Evolutionary conservation across 2,113 vertebrate genomes (phyloP).

Genomic region (Xiphophorus couchianus): DNA sequence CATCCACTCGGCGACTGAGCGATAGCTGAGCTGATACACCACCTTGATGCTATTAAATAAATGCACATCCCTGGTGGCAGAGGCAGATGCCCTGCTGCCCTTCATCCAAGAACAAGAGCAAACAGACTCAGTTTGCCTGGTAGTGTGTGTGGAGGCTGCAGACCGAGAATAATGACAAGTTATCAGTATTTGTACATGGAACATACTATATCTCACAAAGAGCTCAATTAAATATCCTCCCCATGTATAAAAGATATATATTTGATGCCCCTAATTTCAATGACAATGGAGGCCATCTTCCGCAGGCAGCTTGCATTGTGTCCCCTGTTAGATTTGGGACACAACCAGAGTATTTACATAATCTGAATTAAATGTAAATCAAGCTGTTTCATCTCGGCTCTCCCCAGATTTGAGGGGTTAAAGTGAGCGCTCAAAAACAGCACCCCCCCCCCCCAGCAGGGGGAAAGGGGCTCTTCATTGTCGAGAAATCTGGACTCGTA

Average conservation of each 20-base stretch:
- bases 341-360: constrained; percentile 78
- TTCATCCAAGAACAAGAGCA: constrained; percentile 41
- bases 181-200: constrained; percentile 39
- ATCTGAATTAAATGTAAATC: constrained; percentile 83
- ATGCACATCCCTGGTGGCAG: constrained; percentile 45
- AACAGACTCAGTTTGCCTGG: constrained; percentile 34
- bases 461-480: constrained; percentile 53
- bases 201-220: constrained; percentile 40
- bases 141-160: constrained; percentile 31
- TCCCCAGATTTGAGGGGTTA: constrained; percentile 74
- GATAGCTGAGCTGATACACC: constrained; percentile 53
- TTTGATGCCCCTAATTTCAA: constrained; percentile 59
- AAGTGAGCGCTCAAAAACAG: constrained; percentile 64
- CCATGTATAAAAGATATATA: constrained; percentile 38
- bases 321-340: constrained; percentile 66
- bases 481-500: constrained; percentile 53
- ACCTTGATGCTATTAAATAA: constrained; percentile 58
- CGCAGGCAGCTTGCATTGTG: constrained; percentile 58
- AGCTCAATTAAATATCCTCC: constrained; percentile 38
- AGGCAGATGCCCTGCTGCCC: constrained; percentile 44
- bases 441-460: constrained; percentile 45
- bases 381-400: constrained; percentile 71
- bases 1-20: constrained; percentile 22
- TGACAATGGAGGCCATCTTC: constrained; percentile 69
- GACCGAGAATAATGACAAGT: constrained; percentile 42